These are phyloP conservation scores for Platyscapa corneri DNA, from an alignment of 1,140 invertebrate species.

Conservation along the genomic window DNA sequence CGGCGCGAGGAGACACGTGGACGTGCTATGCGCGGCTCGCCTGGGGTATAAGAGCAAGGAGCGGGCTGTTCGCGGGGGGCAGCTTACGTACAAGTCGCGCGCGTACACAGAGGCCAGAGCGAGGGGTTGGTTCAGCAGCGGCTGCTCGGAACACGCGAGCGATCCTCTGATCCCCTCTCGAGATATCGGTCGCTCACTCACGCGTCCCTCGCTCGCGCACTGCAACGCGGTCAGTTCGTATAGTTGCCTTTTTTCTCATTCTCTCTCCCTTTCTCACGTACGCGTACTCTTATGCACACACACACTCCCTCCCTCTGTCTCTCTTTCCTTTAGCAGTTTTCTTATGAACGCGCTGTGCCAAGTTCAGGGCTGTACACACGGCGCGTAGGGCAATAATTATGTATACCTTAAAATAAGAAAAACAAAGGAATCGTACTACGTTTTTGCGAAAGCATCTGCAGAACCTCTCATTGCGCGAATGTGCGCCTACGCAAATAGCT, in stretches of 20 bases:
- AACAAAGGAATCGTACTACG: neutral
- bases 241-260: slow-evolving; percentile 4
- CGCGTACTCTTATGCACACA: too few species aligned
- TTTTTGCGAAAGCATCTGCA: too few species aligned
- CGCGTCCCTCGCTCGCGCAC: slow-evolving; percentile 55
- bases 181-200: slow-evolving; percentile 74
- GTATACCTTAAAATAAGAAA: neutral
- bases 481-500: neutral
- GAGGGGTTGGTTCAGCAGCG: neutral
- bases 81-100: neutral
- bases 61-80: slow-evolving; percentile 31
- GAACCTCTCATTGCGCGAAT: neutral
- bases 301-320: too few species aligned
- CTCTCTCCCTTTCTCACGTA: slow-evolving; percentile 10
- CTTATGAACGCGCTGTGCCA: too few species aligned
- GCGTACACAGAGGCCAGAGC: neutral
- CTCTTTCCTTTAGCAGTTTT: too few species aligned
- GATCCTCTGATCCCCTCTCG: slow-evolving; percentile 73
- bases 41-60: neutral
- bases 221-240: slow-evolving; percentile 43
- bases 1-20: slow-evolving; percentile 68
- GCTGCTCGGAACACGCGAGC: slow-evolving; percentile 65
- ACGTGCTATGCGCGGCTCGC: slow-evolving; percentile 56
- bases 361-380: slow-evolving; percentile 41
- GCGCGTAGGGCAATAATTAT: slow-evolving; percentile 16